Evolutionary conservation across 2,113 vertebrate genomes (phyloP).

Genomic region (Microcebus ravelobensis): DNA sequence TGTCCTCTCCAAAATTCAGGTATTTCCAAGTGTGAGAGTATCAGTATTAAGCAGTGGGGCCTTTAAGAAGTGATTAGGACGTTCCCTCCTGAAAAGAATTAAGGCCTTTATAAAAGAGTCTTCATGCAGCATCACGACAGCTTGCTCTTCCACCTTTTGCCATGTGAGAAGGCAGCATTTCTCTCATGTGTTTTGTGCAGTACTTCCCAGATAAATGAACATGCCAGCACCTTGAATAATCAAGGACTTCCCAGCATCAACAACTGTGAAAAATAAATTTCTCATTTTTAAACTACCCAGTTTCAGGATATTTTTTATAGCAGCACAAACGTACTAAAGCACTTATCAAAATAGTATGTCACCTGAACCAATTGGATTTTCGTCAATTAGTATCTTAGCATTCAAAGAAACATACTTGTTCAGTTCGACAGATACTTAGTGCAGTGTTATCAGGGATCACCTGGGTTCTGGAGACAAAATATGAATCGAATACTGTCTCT

Average conservation of each 20-base stretch:
- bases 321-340: not conserved
- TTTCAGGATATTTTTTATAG: not conserved
- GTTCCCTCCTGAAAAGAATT: accelerated
- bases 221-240: too few relatives aligned
- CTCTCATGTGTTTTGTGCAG: not conserved
- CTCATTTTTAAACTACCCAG: not conserved
- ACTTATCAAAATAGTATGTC: not conserved
- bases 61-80: not conserved
- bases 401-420: not conserved
- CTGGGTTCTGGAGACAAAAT: not conserved
- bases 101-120: accelerated
- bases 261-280: not conserved
- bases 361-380: not conserved
- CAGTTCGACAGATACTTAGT: not conserved
- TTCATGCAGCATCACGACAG: not conserved
- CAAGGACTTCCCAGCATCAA: not conserved
- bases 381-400: not conserved
- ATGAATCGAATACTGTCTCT: not conserved
- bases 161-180: too few relatives aligned
- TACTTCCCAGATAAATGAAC: not conserved
- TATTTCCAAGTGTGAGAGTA: not conserved
- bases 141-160: not conserved
- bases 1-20: not conserved
- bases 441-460: not conserved
- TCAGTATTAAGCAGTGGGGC: not conserved